Evolutionary conservation across 2,888 invertebrate genomes (phyloP).

Genomic region (Epinotia nisella): DNA sequence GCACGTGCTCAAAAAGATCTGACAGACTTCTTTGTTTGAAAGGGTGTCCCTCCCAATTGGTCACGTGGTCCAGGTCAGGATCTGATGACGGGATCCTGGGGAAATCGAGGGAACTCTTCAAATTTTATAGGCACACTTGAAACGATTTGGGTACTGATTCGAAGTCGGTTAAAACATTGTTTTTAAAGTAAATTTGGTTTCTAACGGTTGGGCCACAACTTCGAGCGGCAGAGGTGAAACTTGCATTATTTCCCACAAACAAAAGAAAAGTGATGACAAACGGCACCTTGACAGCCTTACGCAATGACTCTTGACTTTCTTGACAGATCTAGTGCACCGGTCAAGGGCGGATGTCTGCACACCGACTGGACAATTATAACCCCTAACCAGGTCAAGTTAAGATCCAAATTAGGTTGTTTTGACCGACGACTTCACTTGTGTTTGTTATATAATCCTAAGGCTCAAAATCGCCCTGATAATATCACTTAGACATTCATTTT

Average conservation of each 20-base stretch:
- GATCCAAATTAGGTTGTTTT: neutral
- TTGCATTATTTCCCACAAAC: neutral
- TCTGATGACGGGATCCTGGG: too few relatives aligned
- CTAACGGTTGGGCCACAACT: too few relatives aligned
- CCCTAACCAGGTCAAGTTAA: constrained; percentile 10
- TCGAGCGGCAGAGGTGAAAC: too few relatives aligned
- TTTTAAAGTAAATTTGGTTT: too few relatives aligned
- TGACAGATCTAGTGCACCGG: constrained; percentile 25
- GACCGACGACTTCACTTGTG: neutral
- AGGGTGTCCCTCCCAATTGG: too few relatives aligned
- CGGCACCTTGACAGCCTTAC: constrained; percentile 10
- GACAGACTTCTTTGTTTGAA: too few relatives aligned
- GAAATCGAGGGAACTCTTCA: too few relatives aligned
- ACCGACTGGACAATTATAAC: neutral
- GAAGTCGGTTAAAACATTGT: too few relatives aligned
- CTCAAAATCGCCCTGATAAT: neutral
- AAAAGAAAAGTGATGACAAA: constrained; percentile 14
- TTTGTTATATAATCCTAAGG: constrained; percentile 1
- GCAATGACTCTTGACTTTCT: constrained; percentile 13
- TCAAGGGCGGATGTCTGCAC: constrained; percentile 13
- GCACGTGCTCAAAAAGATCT: too few relatives aligned
- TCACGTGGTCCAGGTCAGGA: too few relatives aligned
- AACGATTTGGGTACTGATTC: too few relatives aligned
- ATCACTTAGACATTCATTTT: neutral
- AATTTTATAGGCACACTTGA: too few relatives aligned